phyloP scores from a whole-genome alignment of 2,113 vertebrate species.

The Boulengeromyrus knoepffleri region DNA sequence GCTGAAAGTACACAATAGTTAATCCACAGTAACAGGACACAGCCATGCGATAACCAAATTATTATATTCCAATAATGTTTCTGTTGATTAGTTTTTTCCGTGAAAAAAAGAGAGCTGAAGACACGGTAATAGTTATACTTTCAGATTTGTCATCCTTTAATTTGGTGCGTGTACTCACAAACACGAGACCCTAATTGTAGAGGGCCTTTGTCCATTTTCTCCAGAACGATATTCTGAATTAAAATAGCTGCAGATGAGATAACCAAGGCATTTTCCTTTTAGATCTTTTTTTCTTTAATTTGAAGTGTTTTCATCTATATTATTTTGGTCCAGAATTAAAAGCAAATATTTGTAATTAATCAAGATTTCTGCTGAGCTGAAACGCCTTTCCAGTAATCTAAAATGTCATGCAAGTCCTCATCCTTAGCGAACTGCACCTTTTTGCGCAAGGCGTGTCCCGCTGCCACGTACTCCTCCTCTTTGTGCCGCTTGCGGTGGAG shows the following conservation, averaged over 20 bases:
- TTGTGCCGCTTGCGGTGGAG: slow-evolving; percentile 87
- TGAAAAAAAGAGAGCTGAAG: slow-evolving; percentile 39
- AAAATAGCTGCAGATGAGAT: slow-evolving; percentile 63
- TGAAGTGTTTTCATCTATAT: slow-evolving; percentile 39
- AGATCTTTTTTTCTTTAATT: slow-evolving; percentile 47
- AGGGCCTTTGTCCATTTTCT: slow-evolving; percentile 15
- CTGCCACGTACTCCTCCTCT: slow-evolving; percentile 89
- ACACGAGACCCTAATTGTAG: slow-evolving; percentile 29
- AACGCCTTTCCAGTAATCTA: slow-evolving; percentile 99
- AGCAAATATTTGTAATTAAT: slow-evolving; percentile 46
- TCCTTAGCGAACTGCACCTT: slow-evolving; percentile 99
- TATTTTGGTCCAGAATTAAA: slow-evolving; percentile 37
- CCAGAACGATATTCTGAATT: slow-evolving; percentile 56
- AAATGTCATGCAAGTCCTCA: slow-evolving; percentile 96
- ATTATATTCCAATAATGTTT: slow-evolving; percentile 41
- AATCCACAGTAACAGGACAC: slow-evolving; percentile 64
- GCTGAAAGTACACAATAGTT: slow-evolving; percentile 62
- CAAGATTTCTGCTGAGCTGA: slow-evolving; percentile 97
- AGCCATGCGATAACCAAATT: slow-evolving; percentile 58
- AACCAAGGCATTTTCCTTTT: slow-evolving; percentile 44
- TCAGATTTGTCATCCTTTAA: slow-evolving; percentile 24
- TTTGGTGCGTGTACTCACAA: slow-evolving; percentile 46
- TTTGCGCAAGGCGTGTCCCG: slow-evolving; percentile 87
- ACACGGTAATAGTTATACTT: not conserved
- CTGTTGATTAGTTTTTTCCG: slow-evolving; percentile 45